Base-by-base conservation (phyloP, 2,797 vertebrate genomes). In the Semaprochilodus insignis region DNA sequence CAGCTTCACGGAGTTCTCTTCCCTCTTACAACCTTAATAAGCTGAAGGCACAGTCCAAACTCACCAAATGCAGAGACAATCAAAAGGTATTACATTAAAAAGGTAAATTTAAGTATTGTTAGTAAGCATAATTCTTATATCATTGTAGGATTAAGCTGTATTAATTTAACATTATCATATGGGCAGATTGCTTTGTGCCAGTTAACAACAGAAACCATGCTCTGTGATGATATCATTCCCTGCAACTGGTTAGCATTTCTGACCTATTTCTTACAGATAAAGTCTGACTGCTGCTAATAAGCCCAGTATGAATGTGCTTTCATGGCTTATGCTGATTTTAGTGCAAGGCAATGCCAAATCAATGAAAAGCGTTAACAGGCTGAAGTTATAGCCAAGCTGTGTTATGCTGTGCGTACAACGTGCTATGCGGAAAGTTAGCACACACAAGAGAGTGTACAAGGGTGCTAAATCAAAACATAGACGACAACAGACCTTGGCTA, bases 201-300 rank as follows among this genome's bases (percentile, higher is more conserved):
- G 74, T 16, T 25, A 75, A n/a, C 25, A 70, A 59, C 4, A 57
- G 17, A 25, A 65, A 21, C 14, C 25, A 36, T 31, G 66, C 72
- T 70, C 70, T 70, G 78, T 71, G 40, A 27, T 82, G 69, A 31
- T 44, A 13, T 48, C 44, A 48, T 48, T 13, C 8, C 44, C 44
- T 69, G 82, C 48, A 40, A 75, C 69, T 75, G 63, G 16, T 40
- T 23, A 75, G 75, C 51, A 54, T 83, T 83, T 70, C 40, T 70
- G 80, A 80, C n/a, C 21, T 31, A 80, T 52, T 74, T 77, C 21
- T 72, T 74, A 78, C 73, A n/a, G 44, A 27, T 65, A 27, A 62
- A 48, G 74, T 57, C 48, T 83, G 60, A 69, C 59, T 78, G 17
- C 11, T 52, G 44, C 40, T 75, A 44, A 36, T 51, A 77, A 51